phyloP scores from a whole-genome alignment of 1,140 invertebrate species.

The Pseudomyrmex dendroicus region DNA sequence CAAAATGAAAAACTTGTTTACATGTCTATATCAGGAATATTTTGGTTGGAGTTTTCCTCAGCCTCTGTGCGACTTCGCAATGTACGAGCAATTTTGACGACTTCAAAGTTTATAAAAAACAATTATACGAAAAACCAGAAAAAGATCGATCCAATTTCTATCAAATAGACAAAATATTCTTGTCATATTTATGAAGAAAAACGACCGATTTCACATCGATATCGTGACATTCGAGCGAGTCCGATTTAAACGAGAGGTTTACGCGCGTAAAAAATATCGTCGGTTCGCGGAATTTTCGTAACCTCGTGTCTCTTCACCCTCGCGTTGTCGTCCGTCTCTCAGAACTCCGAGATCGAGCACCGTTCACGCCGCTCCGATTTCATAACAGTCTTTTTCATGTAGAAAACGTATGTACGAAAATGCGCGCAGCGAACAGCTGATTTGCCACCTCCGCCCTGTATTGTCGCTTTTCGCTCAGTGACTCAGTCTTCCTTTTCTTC shows the following conservation, averaged over 20 bases:
- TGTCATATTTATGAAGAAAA: too few relatives aligned
- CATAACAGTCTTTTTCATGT: conserved; percentile 13
- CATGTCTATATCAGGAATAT: too few relatives aligned
- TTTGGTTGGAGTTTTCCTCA: too few relatives aligned
- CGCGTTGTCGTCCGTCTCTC: background rate
- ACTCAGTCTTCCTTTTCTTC: too few relatives aligned
- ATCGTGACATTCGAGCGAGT: background rate
- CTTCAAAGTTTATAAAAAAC: too few relatives aligned
- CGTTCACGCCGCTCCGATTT: background rate
- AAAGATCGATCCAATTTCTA: too few relatives aligned
- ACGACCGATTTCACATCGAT: background rate
- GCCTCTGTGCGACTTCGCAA: too few relatives aligned
- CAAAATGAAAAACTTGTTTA: too few relatives aligned
- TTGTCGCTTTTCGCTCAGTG: background rate
- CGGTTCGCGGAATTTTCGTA: background rate
- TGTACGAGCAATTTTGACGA: too few relatives aligned
- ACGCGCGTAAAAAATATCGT: background rate
- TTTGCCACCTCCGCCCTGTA: background rate
- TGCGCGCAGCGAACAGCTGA: background rate
- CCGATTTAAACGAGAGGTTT: background rate
- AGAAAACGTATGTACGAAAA: background rate
- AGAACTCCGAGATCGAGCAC: background rate
- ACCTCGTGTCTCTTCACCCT: background rate
- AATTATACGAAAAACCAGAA: too few relatives aligned
- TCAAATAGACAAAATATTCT: too few relatives aligned